These are phyloP conservation scores for Endotricha flammealis DNA, from an alignment of 2,888 invertebrate genomes.

Conservation along the genomic window DNA sequence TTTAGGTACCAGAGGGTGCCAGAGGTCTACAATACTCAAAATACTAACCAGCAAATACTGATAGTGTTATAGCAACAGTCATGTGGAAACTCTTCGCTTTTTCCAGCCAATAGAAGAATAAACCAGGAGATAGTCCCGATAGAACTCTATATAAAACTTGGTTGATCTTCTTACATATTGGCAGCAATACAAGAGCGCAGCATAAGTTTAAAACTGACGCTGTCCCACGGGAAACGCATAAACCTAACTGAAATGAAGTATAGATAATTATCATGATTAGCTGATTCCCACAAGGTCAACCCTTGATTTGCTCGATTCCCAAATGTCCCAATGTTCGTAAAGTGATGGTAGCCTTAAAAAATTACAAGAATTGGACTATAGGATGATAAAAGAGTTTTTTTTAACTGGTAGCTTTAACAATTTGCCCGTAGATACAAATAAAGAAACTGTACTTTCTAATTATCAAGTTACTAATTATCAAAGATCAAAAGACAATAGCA, in stretches of 20 bases:
- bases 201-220: conserved; percentile 71
- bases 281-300: neutral
- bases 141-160: conserved; percentile 54
- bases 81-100: conserved; percentile 74
- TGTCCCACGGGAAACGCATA: conserved; percentile 75
- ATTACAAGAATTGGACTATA: too few species aligned
- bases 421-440: neutral
- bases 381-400: too few species aligned
- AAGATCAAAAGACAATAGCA: too few species aligned
- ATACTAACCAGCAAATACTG: conserved; percentile 67
- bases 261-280: neutral
- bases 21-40: too few species aligned
- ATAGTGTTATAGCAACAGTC: conserved; percentile 68
- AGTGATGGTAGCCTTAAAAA: too few species aligned
- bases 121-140: conserved; percentile 51
- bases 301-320: too few species aligned
- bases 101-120: conserved; percentile 71
- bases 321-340: too few species aligned
- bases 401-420: too few species aligned
- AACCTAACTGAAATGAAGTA: conserved; percentile 61
- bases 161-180: conserved; percentile 74
- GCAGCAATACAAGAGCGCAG: conserved; percentile 59
- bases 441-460: conserved; percentile 56
- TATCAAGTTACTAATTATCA: too few species aligned
- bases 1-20: too few species aligned